A percentile compares a stretch with the other conserved stretches of the same genome.
Evolutionary conservation across 1,140 invertebrate genomes (phyloP).

Genomic region (Episyrphus balteatus): DNA sequence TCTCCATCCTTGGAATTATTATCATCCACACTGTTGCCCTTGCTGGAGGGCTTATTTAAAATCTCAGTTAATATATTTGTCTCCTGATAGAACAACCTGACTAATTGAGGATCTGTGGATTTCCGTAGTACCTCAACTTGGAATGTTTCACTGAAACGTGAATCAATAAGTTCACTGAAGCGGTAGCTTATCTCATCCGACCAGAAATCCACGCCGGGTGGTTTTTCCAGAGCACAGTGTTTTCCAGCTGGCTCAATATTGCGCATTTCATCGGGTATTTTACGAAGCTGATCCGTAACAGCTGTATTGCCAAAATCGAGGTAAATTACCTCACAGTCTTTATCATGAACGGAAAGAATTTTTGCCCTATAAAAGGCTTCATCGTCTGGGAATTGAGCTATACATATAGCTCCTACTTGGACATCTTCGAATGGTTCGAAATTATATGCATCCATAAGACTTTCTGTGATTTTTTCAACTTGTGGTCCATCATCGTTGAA

Average conservation of each 20-base stretch:
- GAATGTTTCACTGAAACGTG: slow-evolving; percentile 31
- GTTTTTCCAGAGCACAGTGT: slow-evolving; percentile 51
- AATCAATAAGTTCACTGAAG: slow-evolving; percentile 44
- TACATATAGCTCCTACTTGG: slow-evolving; percentile 44
- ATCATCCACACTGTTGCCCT: no score
- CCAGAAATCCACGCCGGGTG: slow-evolving; percentile 45
- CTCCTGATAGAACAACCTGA: slow-evolving; percentile 28
- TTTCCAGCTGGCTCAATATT: slow-evolving; percentile 45
- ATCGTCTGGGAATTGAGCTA: slow-evolving; percentile 53
- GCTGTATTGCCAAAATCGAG: slow-evolving; percentile 65
- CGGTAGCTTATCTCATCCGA: slow-evolving; percentile 45
- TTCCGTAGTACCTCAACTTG: slow-evolving; percentile 28
- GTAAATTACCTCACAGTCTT: slow-evolving; percentile 48
- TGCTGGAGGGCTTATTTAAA: background rate
- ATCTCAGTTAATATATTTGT: slow-evolving; percentile 25
- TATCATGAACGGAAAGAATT: slow-evolving; percentile 24
- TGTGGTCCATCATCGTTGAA: slow-evolving; percentile 41
- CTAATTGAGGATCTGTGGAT: slow-evolving; percentile 16
- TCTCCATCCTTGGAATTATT: no score
- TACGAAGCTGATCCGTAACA: slow-evolving; percentile 45
- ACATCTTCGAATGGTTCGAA: slow-evolving; percentile 39
- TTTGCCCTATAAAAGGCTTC: slow-evolving; percentile 52
- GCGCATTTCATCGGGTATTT: slow-evolving; percentile 50
- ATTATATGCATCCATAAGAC: slow-evolving; percentile 40
- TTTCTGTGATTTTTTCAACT: slow-evolving; percentile 47